A percentile compares a stretch with the other conserved stretches of the same genome.
phyloP scores from a whole-genome alignment of 2,797 vertebrate genomes.

The Tarsius wallacei region DNA sequence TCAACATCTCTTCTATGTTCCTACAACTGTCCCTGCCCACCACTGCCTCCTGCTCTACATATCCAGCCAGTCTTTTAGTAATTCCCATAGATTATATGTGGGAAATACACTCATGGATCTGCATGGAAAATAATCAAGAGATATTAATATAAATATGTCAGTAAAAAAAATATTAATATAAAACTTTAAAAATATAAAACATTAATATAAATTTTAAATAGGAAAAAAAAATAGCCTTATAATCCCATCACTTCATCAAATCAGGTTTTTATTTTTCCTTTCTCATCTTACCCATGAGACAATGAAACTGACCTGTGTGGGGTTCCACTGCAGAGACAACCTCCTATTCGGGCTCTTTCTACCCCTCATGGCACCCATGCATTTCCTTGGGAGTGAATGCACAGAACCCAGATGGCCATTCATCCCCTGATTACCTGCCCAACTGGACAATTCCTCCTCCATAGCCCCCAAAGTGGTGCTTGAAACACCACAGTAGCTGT shows the following conservation, averaged over 20 bases:
- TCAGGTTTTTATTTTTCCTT: background rate
- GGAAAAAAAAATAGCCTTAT: background rate
- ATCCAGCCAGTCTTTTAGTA: background rate
- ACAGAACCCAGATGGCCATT: accelerated
- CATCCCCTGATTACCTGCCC: background rate
- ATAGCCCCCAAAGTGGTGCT: background rate
- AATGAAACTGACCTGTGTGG: background rate
- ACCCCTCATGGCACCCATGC: accelerated
- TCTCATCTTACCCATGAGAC: background rate
- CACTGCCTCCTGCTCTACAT: accelerated
- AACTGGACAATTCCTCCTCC: background rate
- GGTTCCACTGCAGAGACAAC: too few relatives aligned
- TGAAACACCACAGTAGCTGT: too few relatives aligned
- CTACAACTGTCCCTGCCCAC: too few relatives aligned
- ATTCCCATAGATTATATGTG: background rate
- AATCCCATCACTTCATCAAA: background rate
- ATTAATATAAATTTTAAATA: background rate
- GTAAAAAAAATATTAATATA: background rate
- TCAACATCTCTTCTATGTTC: accelerated
- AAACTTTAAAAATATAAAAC: background rate
- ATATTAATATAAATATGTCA: background rate
- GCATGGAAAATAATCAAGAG: background rate
- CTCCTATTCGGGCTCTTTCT: background rate
- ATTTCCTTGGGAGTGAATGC: accelerated
- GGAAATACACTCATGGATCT: background rate